These are phyloP conservation scores for Hemiprocne comata DNA, from an alignment of 2,113 vertebrate genomes.

Conservation along the genomic window DNA sequence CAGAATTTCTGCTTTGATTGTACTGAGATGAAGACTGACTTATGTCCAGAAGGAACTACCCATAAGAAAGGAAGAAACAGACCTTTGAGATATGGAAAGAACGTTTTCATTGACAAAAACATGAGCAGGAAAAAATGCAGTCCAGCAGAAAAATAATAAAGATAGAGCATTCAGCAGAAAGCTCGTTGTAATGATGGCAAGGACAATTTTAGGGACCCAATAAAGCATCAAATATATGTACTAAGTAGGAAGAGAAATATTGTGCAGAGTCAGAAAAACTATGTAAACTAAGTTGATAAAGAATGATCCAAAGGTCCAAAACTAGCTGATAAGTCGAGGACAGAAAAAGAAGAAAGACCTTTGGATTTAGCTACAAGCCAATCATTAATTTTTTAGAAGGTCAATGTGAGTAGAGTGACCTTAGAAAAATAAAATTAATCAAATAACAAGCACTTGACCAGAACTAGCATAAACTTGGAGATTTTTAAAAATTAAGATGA, in stretches of 20 bases:
- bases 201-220: background rate
- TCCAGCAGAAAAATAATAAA: background rate
- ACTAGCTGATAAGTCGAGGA: conserved; percentile 49
- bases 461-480: background rate
- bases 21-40: background rate
- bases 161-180: background rate
- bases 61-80: background rate
- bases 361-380: conserved; percentile 65
- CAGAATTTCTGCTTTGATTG: background rate
- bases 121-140: background rate
- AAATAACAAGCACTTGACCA: background rate
- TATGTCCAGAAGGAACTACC: background rate
- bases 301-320: conserved; percentile 67
- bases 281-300: conserved; percentile 63
- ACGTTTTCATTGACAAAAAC: background rate
- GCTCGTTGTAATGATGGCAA: background rate
- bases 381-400: conserved; percentile 67
- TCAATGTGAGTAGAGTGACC: conserved; percentile 44
- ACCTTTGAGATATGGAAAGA: background rate
- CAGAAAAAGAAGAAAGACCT: conserved; percentile 59
- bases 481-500: background rate
- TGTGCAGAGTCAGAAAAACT: conserved; percentile 60
- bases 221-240: background rate
- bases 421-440: conserved; percentile 8
- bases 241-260: background rate